Conservation (phyloP, 2,888 invertebrate genomes). For the Yponomeuta sedellus region DNA sequence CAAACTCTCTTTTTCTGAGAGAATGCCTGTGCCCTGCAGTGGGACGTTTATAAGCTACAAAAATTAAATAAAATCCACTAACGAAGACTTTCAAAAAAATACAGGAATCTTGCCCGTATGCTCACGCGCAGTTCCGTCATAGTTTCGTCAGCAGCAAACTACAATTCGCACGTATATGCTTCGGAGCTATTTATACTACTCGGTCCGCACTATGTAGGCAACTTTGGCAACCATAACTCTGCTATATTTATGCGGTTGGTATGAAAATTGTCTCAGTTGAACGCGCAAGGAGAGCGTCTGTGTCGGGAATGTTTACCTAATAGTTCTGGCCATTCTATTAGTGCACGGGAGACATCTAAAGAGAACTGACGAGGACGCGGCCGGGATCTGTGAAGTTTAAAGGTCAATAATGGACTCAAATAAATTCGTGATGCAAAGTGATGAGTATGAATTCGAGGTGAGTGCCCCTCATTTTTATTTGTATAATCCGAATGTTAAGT, state of each 20-base stretch:
- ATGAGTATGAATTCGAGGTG: background rate
- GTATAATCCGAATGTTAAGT: no score
- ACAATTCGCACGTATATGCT: background rate
- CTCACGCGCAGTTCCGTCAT: no score
- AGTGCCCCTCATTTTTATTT: background rate
- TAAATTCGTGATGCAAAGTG: background rate
- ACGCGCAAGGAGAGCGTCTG: conserved; percentile 39
- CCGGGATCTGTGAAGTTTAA: background rate
- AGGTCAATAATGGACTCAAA: background rate
- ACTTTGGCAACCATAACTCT: conserved; percentile 51
- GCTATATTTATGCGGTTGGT: conserved; percentile 56
- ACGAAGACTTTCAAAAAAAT: no score
- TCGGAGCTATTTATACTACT: conserved; percentile 7
- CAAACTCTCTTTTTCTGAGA: no score
- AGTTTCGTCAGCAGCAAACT: background rate
- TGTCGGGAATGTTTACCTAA: conserved; percentile 28
- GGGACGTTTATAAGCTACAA: no score
- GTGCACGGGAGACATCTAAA: background rate
- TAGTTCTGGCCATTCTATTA: conserved; percentile 33
- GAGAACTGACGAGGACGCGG: background rate
- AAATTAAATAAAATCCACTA: no score
- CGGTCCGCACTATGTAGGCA: conserved; percentile 1
- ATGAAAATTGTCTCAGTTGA: conserved; percentile 51
- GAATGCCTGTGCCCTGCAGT: no score
- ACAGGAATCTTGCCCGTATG: no score